Evolutionary conservation across 2,888 invertebrate species (phyloP), one percentile per base, ranked within the genome.

Genomic region (Ectemnius lituratus): DNA sequence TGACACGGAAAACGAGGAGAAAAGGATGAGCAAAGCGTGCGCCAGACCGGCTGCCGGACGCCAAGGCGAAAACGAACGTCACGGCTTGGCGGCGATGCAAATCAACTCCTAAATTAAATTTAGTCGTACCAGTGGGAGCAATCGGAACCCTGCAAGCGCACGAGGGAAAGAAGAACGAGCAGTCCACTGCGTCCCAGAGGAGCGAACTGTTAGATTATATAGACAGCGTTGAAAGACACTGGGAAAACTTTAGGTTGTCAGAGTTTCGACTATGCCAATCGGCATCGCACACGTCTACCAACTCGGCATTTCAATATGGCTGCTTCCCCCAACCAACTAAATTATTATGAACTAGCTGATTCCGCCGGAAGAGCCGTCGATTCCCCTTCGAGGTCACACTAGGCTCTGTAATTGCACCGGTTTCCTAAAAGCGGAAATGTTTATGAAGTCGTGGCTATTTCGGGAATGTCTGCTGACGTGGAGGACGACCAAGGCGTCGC

Each of bases 91-190:
- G 62, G 68, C 72, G 63, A 82, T 80, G 86, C 79, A 83, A 83
- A 81, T 83, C 78, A 82, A 81, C 78, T 76, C 75, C 75, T 79
- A 83, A 83, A 86, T 86, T 81, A 86, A 86, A 86, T 84, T 82
- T 79, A 77, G 67, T 73, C 75, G 45, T 66, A 61, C 56, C 73
- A 60, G 61, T 20, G 59, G 46, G n/a, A 49, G 37, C 37, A 37
- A 37, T 37, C 11, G 37, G 37, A 11, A 37, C 0, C 37, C 8
- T 11, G 37, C 37, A 11, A 37, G 37, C 37, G 37, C 37, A 11
- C 37, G 37, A 20, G 18, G 4, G 52, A 75, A 66, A 69, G 73
- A 71, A 66, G 66, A 62, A 49, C 57, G 28, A 67, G 45, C 20
- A 46, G 37, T 37, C 8, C 37, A 14, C 37, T 46, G 47, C 46